phyloP scores from a whole-genome alignment of 2,888 invertebrate species.

The Myopa testacea region DNA sequence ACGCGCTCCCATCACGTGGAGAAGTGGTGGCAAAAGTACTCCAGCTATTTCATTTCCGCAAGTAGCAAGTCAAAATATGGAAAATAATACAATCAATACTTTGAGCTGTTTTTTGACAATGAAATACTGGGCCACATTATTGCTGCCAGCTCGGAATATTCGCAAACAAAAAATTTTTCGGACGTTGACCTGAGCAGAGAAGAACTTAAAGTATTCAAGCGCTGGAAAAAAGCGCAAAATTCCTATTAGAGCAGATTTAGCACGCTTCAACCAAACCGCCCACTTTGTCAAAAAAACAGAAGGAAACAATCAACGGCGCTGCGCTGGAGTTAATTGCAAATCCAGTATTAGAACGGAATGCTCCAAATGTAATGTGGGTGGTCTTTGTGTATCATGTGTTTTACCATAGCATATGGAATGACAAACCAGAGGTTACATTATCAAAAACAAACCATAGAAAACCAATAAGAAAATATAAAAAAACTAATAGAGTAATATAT shows the following conservation, averaged over 20 bases:
- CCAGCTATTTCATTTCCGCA: neutral
- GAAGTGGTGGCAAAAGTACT: constrained; percentile 1
- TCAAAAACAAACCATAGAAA: no score
- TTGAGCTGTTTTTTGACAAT: constrained; percentile 16
- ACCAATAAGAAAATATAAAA: no score
- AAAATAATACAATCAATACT: constrained; percentile 3
- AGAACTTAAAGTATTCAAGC: constrained; percentile 28
- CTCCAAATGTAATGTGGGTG: no score
- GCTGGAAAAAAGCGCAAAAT: neutral
- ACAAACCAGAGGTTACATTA: neutral
- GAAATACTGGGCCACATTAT: constrained; percentile 31
- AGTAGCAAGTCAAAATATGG: neutral
- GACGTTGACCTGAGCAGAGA: constrained; percentile 29
- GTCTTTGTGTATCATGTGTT: no score
- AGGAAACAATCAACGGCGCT: neutral
- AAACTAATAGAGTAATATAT: no score
- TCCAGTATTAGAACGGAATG: neutral
- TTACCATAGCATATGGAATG: neutral
- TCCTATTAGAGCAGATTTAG: neutral
- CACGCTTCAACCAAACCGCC: neutral
- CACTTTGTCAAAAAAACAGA: neutral
- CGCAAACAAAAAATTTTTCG: constrained; percentile 15
- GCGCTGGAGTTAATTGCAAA: constrained; percentile 8
- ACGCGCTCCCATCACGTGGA: neutral
- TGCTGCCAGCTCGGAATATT: neutral